phyloP scores from a whole-genome alignment of 2,113 vertebrate genomes.

The Aramus guarauna region DNA sequence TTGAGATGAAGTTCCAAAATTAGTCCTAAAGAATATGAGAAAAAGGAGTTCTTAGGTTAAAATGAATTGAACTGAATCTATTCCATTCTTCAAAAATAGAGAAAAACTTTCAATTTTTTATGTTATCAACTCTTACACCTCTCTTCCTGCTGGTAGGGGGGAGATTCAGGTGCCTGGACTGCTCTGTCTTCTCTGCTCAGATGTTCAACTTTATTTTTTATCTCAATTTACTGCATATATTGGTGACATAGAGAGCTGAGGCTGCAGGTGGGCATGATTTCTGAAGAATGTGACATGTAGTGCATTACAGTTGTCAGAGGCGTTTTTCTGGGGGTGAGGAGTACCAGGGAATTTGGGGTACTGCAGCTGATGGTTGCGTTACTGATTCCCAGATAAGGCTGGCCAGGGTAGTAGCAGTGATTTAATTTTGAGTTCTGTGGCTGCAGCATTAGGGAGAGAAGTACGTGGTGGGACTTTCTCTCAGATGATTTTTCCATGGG shows the following conservation, averaged over 20 bases:
- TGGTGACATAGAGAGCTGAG: neutral
- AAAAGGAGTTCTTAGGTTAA: conserved; percentile 8
- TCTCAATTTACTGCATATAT: neutral
- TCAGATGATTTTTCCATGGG: neutral
- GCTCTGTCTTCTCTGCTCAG: neutral
- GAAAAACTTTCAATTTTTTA: neutral
- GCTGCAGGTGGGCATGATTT: neutral
- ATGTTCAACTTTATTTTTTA: neutral
- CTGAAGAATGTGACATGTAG: neutral
- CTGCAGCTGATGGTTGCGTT: neutral
- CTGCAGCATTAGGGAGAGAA: neutral
- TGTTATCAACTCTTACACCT: neutral
- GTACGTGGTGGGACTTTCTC: neutral
- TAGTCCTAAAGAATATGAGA: conserved; percentile 3
- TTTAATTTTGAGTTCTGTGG: neutral
- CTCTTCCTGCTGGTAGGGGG: neutral
- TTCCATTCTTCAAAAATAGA: neutral
- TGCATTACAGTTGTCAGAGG: neutral
- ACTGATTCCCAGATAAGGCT: neutral
- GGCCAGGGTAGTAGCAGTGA: neutral
- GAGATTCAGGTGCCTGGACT: neutral
- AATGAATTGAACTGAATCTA: conserved; percentile 12
- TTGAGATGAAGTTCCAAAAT: conserved; percentile 44
- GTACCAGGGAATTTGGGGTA: neutral
- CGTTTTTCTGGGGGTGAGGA: neutral